phyloP scores from a whole-genome alignment of 2,888 invertebrate species.

The Andrena bucephala region DNA sequence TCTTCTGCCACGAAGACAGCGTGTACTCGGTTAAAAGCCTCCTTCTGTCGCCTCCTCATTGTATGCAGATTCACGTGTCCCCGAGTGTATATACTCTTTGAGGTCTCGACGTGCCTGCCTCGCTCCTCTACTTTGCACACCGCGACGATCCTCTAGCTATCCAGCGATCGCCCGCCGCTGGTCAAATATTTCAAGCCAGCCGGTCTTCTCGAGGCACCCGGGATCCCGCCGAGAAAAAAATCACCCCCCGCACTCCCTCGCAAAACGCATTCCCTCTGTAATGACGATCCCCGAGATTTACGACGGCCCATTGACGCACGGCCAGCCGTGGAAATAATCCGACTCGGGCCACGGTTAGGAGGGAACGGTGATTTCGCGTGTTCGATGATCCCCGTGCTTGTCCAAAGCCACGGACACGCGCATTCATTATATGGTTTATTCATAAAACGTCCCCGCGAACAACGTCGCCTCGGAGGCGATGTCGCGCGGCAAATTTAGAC shows the following conservation, averaged over 20 bases:
- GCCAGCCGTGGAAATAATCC: conserved; percentile 60
- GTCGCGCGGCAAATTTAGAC: conserved; percentile 49
- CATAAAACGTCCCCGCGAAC: conserved; percentile 58
- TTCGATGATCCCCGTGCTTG: conserved; percentile 28
- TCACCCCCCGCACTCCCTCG: conserved; percentile 28
- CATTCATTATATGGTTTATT: conserved; percentile 72
- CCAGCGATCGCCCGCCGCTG: not conserved
- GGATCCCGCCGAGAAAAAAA: conserved; percentile 26
- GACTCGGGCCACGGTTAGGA: conserved; percentile 21
- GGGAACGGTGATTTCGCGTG: conserved; percentile 34
- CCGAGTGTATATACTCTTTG: conserved; percentile 25
- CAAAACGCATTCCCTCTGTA: conserved; percentile 37
- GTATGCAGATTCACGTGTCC: conserved; percentile 71
- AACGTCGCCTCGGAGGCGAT: conserved; percentile 19
- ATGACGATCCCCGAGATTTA: conserved; percentile 61
- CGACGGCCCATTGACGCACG: conserved; percentile 42
- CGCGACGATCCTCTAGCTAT: conserved; percentile 4
- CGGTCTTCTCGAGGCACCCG: not conserved
- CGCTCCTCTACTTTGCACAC: not conserved
- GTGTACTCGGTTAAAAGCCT: conserved; percentile 25
- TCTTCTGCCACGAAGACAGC: conserved; percentile 30
- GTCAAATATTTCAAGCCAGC: not conserved
- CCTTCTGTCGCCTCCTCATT: conserved; percentile 57
- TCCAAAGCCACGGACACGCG: conserved; percentile 24
- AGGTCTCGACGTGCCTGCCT: conserved; percentile 4